A percentile compares a stretch with the other conserved stretches of the same genome.
Conservation (phyloP, 2,113 vertebrate species). For the Rhineura floridana region DNA sequence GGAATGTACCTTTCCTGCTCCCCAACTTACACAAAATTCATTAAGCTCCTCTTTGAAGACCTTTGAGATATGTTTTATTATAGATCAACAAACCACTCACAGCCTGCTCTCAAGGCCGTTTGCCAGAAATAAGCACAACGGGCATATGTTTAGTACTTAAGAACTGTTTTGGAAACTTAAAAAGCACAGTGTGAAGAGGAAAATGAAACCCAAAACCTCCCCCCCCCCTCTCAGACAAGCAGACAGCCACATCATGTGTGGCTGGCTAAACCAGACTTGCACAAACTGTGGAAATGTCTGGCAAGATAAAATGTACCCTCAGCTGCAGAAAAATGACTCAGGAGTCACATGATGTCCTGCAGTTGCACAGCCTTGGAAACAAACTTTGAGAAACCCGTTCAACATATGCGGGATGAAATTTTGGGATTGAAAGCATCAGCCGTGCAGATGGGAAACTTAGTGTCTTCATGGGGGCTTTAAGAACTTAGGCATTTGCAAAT, state of each 20-base stretch:
- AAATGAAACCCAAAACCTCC: conserved; percentile 66
- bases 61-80: conserved; percentile 49
- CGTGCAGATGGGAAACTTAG: conserved; percentile 61
- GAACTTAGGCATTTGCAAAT: conserved; percentile 43
- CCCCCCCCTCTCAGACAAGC: conserved; percentile 56
- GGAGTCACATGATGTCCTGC: conserved; percentile 66
- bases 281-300: conserved; percentile 65
- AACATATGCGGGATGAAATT: conserved; percentile 57
- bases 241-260: conserved; percentile 65
- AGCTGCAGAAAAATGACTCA: conserved; percentile 71
- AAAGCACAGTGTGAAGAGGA: conserved; percentile 54
- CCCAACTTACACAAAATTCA: conserved; percentile 48
- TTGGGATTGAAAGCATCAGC: conserved; percentile 60
- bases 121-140: conserved; percentile 62
- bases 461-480: conserved; percentile 16
- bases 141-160: conserved; percentile 58
- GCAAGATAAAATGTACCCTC: conserved; percentile 67
- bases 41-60: conserved; percentile 59
- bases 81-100: conserved; percentile 59
- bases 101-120: conserved; percentile 28
- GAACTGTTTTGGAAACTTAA: conserved; percentile 66
- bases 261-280: conserved; percentile 66
- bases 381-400: conserved; percentile 51
- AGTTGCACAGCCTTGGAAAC: conserved; percentile 52
- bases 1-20: conserved; percentile 34